phyloP scores from a whole-genome alignment of 2,888 invertebrate species.

The Conops quadrifasciatus region DNA sequence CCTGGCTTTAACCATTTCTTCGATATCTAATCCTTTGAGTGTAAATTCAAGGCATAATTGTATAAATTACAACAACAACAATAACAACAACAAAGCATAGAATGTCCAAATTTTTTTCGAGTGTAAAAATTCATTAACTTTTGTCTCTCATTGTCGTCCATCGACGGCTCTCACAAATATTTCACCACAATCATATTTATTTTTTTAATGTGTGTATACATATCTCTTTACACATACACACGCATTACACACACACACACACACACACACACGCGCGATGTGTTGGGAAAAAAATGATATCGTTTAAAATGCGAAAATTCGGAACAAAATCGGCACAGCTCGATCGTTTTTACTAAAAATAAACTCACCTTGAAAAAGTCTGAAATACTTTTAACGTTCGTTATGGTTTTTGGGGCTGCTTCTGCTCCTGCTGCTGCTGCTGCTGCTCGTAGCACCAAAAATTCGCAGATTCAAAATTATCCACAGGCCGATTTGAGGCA shows the following conservation, averaged over 20 bases:
- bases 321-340: constrained; percentile 54
- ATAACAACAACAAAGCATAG: too few relatives aligned
- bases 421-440: constrained; percentile 42
- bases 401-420: constrained; percentile 36
- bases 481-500: constrained; percentile 13
- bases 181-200: too few relatives aligned
- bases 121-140: too few relatives aligned
- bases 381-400: constrained; percentile 53
- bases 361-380: constrained; percentile 67
- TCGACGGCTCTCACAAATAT: too few relatives aligned
- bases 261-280: constrained; percentile 23
- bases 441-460: constrained; percentile 22
- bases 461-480: constrained; percentile 22
- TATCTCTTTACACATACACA: constrained; percentile 27
- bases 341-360: constrained; percentile 62
- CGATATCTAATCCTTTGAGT: too few relatives aligned
- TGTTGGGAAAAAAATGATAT: constrained; percentile 27
- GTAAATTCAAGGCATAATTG: too few relatives aligned
- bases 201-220: too few relatives aligned
- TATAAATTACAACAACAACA: too few relatives aligned
- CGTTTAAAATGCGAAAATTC: constrained; percentile 46
- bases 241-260: too few relatives aligned
- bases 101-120: too few relatives aligned
- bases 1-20: too few relatives aligned
- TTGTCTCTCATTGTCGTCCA: too few relatives aligned